Conservation (phyloP, 2,797 vertebrate species). For the Fringilla coelebs region DNA sequence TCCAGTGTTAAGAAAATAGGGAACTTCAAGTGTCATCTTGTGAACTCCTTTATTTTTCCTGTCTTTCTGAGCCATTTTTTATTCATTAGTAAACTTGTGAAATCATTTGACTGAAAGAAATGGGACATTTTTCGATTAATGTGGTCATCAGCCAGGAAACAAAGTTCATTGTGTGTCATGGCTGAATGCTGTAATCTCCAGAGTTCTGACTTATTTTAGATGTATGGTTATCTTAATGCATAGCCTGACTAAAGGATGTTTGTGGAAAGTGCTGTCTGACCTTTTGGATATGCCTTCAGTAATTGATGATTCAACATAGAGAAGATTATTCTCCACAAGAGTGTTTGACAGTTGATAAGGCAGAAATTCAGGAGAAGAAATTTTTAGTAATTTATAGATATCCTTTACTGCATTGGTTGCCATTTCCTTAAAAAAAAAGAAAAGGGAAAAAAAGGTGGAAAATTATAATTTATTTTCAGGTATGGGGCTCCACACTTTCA, state of each 20-base stretch:
- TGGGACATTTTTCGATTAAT: neutral
- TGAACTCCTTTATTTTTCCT: neutral
- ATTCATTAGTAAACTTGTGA: neutral
- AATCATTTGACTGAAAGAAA: slow-evolving; percentile 12
- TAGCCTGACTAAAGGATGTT: neutral
- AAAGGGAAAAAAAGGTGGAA: neutral
- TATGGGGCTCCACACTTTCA: neutral
- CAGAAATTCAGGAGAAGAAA: neutral
- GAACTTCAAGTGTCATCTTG: neutral
- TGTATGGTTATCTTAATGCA: neutral
- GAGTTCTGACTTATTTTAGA: neutral
- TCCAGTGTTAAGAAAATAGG: neutral
- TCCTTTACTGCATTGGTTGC: neutral
- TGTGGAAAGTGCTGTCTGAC: neutral
- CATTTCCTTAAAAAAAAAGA: neutral
- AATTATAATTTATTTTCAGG: neutral
- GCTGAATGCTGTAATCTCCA: neutral
- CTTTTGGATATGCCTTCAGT: neutral
- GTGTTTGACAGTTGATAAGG: neutral
- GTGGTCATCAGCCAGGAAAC: neutral
- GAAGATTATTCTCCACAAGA: neutral
- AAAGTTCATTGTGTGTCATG: neutral
- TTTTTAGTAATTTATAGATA: neutral
- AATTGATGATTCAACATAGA: neutral
- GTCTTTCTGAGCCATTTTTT: neutral